A percentile compares a stretch with the other conserved stretches of the same genome.
Conservation (phyloP, 2,113 vertebrate genomes). For the Nerophis lumbriciformis region DNA sequence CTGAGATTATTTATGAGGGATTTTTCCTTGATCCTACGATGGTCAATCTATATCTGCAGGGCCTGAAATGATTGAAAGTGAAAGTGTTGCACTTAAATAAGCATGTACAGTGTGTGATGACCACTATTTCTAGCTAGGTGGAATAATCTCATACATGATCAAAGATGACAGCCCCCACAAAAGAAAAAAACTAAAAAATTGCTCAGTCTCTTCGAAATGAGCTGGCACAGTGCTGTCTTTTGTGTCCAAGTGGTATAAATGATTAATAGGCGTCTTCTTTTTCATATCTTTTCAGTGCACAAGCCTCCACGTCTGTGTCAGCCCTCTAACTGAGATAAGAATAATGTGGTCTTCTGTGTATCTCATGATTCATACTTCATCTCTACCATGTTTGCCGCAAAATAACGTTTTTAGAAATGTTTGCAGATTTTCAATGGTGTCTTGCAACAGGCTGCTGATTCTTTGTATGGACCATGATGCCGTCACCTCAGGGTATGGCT, state of each 20-base stretch:
- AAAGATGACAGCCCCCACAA: background rate
- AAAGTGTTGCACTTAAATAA: background rate
- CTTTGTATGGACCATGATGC: conserved; percentile 5
- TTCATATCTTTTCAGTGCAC: conserved; percentile 44
- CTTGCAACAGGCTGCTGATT: conserved; percentile 5
- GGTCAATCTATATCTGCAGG: background rate
- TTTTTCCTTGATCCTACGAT: too few species aligned
- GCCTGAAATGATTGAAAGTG: background rate
- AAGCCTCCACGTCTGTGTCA: conserved; percentile 42
- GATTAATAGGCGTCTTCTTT: conserved; percentile 58
- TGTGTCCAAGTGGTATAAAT: conserved; percentile 54
- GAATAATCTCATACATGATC: conserved; percentile 7
- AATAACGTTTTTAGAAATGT: background rate
- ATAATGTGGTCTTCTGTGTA: conserved; percentile 33
- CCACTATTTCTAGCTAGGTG: background rate
- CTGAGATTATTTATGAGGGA: too few species aligned
- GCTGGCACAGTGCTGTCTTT: conserved; percentile 52
- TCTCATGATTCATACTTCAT: conserved; percentile 29
- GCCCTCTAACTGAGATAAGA: conserved; percentile 45
- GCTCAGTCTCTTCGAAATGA: conserved; percentile 49
- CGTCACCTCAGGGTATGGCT: background rate
- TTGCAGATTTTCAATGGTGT: background rate
- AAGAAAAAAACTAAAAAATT: background rate
- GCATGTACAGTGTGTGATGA: conserved; percentile 5
- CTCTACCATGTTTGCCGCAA: conserved; percentile 26